Percentiles rank a stretch among this genome's conserved stretches.
These are phyloP conservation scores for Epistrophe grossulariae DNA, from an alignment of 2,888 invertebrate species.

Conservation along the genomic window DNA sequence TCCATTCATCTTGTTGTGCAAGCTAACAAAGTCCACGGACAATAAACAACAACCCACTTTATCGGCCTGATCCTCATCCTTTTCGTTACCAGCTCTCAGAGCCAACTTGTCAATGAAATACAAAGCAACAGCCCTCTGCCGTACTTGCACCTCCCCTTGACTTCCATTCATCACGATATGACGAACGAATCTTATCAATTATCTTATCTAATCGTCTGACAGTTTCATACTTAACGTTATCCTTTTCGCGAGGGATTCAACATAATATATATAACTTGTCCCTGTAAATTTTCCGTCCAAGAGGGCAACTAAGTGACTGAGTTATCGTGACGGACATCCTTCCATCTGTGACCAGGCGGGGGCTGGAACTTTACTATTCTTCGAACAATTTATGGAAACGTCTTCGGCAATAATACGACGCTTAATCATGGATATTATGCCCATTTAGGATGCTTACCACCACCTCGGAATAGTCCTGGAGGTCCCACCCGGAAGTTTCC, in stretches of 20 bases:
- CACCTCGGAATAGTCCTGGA: conserved; percentile 96
- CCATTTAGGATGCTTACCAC: conserved; percentile 99
- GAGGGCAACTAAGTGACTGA: conserved; percentile 98
- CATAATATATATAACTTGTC: conserved; percentile 97
- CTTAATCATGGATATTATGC: conserved; percentile 98
- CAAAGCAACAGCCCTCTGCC: conserved; percentile 98
- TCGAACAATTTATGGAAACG: conserved; percentile 98
- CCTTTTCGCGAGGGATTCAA: conserved; percentile 99
- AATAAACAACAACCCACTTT: conserved; percentile 99
- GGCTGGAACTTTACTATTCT: conserved; percentile 94
- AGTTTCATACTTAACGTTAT: conserved; percentile 99
- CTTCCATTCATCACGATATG: conserved; percentile 96
- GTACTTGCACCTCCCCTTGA: conserved; percentile 98
- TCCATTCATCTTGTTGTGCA: conserved; percentile 93
- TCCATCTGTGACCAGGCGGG: conserved; percentile 97
- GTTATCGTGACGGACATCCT: conserved; percentile 97
- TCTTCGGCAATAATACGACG: conserved; percentile 95
- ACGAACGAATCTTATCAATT: conserved; percentile 95
- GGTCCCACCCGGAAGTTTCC: conserved; percentile 99
- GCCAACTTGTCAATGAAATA: conserved; percentile 99
- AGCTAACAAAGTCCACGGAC: conserved; percentile 96
- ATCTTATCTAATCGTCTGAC: conserved; percentile 95
- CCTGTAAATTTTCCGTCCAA: conserved; percentile 99
- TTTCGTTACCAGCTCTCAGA: conserved; percentile 98
- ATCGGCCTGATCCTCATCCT: conserved; percentile 99